phyloP scores from a whole-genome alignment of 2,888 invertebrate genomes.

The Phalera bucephala region DNA sequence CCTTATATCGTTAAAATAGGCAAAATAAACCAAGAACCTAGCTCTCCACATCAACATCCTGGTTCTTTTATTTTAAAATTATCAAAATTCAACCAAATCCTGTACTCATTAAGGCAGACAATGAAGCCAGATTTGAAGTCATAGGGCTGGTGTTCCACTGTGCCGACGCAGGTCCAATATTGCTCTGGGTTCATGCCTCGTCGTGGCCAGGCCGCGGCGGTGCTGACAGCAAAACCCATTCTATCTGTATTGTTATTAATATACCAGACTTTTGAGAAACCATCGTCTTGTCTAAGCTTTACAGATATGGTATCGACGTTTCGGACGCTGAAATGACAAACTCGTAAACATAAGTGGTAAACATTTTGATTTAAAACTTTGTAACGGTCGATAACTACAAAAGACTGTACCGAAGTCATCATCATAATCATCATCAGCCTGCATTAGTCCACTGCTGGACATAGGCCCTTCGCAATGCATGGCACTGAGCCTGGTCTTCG shows the following conservation, averaged over 20 bases:
- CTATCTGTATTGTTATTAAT: constrained; percentile 42
- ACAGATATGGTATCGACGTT: constrained; percentile 54
- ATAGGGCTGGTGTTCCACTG: constrained; percentile 35
- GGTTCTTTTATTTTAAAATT: constrained; percentile 61
- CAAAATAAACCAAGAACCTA: no score
- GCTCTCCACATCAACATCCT: constrained; percentile 32
- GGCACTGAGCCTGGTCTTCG: no score
- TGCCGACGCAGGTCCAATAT: constrained; percentile 55
- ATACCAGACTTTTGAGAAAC: constrained; percentile 38
- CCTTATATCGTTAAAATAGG: no score
- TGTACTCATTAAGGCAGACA: constrained; percentile 45
- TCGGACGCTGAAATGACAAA: constrained; percentile 57
- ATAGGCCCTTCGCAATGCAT: no score
- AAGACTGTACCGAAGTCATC: no score
- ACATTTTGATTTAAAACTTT: no score
- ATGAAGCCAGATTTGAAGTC: constrained; percentile 39
- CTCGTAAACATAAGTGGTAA: no score
- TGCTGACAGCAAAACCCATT: constrained; percentile 55
- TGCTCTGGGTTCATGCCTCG: constrained; percentile 25
- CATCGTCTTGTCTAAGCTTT: constrained; percentile 22
- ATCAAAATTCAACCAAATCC: constrained; percentile 55
- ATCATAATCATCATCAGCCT: no score
- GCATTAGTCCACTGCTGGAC: no score
- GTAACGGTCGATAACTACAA: no score
- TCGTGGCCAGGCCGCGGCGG: constrained; percentile 51